Evolutionary conservation across 2,797 vertebrate species (phyloP).

Genomic region (Syngnathus rostellatus): DNA sequence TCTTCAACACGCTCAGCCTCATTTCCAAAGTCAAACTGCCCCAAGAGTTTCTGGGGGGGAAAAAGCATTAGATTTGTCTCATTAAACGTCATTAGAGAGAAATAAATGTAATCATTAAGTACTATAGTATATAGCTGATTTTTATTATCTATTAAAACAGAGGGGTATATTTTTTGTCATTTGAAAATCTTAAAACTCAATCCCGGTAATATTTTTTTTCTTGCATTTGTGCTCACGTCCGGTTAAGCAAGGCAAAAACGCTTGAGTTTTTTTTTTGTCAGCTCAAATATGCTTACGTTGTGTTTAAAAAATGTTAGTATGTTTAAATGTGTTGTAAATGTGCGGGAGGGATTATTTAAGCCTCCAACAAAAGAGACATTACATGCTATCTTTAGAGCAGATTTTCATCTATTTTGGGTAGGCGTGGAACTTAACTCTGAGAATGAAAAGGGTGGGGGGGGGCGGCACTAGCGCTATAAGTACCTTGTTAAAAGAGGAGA

Average conservation of each 20-base stretch:
- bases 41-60: conserved; percentile 83
- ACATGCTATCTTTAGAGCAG: background rate
- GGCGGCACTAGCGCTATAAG: background rate
- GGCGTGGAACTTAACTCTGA: background rate
- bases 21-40: conserved; percentile 93
- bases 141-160: background rate
- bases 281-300: background rate
- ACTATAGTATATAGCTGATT: background rate
- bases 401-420: background rate
- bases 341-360: no score
- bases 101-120: background rate
- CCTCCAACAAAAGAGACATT: no score
- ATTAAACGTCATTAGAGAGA: background rate
- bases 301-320: background rate
- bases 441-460: background rate
- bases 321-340: background rate
- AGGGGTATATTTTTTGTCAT: no score
- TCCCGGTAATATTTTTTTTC: background rate
- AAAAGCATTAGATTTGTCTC: conserved; percentile 11
- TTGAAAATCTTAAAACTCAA: no score
- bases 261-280: background rate
- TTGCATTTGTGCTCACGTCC: background rate
- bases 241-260: background rate
- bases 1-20: conserved; percentile 87
- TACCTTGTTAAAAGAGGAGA: conserved; percentile 98